Evolutionary conservation across 2,113 vertebrate genomes (phyloP).

Genomic region (Sturnira hondurensis): DNA sequence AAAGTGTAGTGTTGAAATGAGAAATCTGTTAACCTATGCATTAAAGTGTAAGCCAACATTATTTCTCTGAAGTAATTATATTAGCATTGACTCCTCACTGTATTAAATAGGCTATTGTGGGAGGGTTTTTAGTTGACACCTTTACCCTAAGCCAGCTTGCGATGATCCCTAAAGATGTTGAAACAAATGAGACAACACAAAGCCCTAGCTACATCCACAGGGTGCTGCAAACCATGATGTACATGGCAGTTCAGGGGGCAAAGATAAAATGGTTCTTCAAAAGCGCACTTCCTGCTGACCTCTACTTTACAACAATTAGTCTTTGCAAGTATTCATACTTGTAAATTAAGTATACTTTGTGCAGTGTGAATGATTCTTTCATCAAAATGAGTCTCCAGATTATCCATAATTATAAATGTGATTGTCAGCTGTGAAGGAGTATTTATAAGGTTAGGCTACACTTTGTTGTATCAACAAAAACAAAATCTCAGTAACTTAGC

Average conservation of each 20-base stretch:
- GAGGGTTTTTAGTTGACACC: conserved; percentile 12
- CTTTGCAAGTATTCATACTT: conserved; percentile 15
- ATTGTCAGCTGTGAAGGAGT: neutral
- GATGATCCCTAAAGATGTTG: neutral
- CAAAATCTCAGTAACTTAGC: neutral
- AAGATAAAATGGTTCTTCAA: neutral
- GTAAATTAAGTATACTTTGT: conserved; percentile 11
- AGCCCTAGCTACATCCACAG: neutral
- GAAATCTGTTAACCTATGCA: neutral
- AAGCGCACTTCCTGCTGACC: neutral
- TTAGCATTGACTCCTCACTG: neutral
- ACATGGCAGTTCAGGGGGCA: neutral
- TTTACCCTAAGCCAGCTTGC: neutral
- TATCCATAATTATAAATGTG: neutral
- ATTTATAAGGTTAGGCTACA: neutral
- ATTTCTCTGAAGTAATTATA: neutral
- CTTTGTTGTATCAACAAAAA: neutral
- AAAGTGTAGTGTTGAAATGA: neutral
- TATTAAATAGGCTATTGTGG: neutral
- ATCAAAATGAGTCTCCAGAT: neutral
- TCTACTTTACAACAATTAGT: neutral
- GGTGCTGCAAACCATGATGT: neutral
- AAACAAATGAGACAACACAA: neutral
- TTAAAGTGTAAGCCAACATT: neutral
- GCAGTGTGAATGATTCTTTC: neutral